Evolutionary conservation across 2,888 invertebrate species (phyloP).

Genomic region (Trissolcus japonicus): DNA sequence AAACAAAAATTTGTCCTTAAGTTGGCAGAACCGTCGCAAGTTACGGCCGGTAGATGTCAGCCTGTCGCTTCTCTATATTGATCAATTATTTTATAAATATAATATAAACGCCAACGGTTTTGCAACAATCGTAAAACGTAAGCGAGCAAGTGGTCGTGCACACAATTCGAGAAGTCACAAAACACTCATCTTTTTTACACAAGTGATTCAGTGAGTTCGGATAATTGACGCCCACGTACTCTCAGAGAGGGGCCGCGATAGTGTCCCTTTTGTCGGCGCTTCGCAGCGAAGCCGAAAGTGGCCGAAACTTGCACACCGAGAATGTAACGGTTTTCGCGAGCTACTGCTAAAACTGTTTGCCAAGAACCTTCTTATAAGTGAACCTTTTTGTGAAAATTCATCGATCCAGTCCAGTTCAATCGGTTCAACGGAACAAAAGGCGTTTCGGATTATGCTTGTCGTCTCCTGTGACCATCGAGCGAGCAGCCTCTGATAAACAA

Average conservation of each 20-base stretch:
- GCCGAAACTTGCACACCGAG: slow-evolving; percentile 27
- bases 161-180: too few relatives aligned
- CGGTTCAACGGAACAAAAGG: too few relatives aligned
- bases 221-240: too few relatives aligned
- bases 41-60: slow-evolving; percentile 46
- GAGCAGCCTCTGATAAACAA: slow-evolving; percentile 32
- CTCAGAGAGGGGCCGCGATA: not conserved
- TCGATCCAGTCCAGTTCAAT: too few relatives aligned
- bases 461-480: too few relatives aligned
- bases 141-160: slow-evolving; percentile 2
- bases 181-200: too few relatives aligned
- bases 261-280: not conserved
- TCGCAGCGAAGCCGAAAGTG: not conserved
- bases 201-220: not conserved
- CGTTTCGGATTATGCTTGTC: too few relatives aligned
- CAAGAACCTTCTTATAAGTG: too few relatives aligned
- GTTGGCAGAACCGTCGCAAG: too few relatives aligned
- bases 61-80: slow-evolving; percentile 45
- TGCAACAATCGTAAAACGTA: slow-evolving; percentile 22
- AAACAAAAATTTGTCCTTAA: too few relatives aligned
- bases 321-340: slow-evolving; percentile 2
- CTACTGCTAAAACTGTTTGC: too few relatives aligned
- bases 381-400: too few relatives aligned
- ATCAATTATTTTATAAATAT: slow-evolving; percentile 53
- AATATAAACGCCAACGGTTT: slow-evolving; percentile 28